A percentile compares a stretch with the other conserved stretches of the same genome.
phyloP scores from a whole-genome alignment of 2,888 invertebrate genomes.

The Xanthia icteritia region DNA sequence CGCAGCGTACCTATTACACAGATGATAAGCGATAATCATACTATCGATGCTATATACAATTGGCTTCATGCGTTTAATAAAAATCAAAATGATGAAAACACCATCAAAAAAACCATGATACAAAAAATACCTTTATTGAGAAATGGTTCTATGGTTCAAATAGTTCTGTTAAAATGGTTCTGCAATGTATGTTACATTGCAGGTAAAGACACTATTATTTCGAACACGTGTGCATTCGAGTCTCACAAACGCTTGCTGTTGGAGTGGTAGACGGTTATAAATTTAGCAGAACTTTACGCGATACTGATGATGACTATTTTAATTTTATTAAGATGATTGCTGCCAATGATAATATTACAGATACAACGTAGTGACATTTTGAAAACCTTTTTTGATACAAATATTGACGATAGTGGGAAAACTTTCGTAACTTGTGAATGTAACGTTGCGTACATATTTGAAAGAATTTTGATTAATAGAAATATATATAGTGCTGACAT shows the following conservation, averaged over 20 bases:
- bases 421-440: not conserved
- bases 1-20: not conserved
- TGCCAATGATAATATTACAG: not conserved
- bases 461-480: not conserved
- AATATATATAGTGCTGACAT: conserved; percentile 7
- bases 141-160: too few relatives aligned
- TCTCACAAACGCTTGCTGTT: conserved; percentile 5
- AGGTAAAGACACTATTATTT: conserved; percentile 1
- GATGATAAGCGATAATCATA: conserved; percentile 2
- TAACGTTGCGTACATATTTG: conserved; percentile 2
- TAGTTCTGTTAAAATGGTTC: too few relatives aligned
- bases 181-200: too few relatives aligned
- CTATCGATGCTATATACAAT: not conserved
- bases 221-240: conserved; percentile 1
- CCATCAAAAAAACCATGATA: not conserved
- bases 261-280: not conserved
- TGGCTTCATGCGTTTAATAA: conserved; percentile 17
- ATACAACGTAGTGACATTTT: conserved; percentile 2
- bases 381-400: conserved; percentile 3
- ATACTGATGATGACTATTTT: not conserved
- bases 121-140: conserved; percentile 2
- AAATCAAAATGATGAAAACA: conserved; percentile 20
- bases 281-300: conserved; percentile 1
- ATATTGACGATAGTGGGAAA: conserved; percentile 1
- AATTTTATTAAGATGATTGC: conserved; percentile 1